Base-by-base conservation (phyloP, 2,888 invertebrate genomes). In the Pogonocherus hispidulus region DNA sequence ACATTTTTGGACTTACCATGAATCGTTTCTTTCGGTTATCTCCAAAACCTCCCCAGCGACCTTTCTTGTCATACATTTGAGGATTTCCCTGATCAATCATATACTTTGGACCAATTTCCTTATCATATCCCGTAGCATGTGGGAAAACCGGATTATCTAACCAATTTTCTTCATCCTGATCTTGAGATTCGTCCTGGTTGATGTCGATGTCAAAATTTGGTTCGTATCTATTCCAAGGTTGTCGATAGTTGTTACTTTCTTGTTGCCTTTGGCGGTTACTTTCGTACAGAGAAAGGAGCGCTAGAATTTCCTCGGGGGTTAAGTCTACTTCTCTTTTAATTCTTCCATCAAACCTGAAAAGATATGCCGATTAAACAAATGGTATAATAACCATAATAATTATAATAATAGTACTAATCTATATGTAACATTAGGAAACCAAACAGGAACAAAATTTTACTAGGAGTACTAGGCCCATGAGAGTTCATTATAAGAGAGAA, bases 281-380 rank as follows among this genome's bases (percentile, higher is more conserved):
- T 81, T 90, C 90, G 88, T 90, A 90, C 41, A 90, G 82, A 59
- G 88, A 88, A 18, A 91, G 84, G 4, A 90, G 85, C 54, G 90
- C 88, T 63, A 90, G 85, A 20, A 90, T 88, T 76, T 90, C 90
- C 76, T 90, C 90, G 0, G 90, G 90, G 72, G 89, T 89, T 47
- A 90, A 84, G 41, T 89, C 90, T 37, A 89, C 87, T 76, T 90
- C 89, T 67, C 90, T 86, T 82, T 90, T 91, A 75, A 88, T 87
- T 60, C 90, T 87, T 32, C 74, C 81, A 23, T 81, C 79, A 22
- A 81, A 76, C 70, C 84, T 84, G 8, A 79, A 81, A 55, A 56
- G 52, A 37, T 62, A 55, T 9, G 14, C n/a, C 32, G 37, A 51
- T 18, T 0, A n/a, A n/a, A n/a, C n/a, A n/a, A n/a, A n/a, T n/a